phyloP scores from a whole-genome alignment of 2,113 vertebrate genomes.

The Ceratotherium simum region DNA sequence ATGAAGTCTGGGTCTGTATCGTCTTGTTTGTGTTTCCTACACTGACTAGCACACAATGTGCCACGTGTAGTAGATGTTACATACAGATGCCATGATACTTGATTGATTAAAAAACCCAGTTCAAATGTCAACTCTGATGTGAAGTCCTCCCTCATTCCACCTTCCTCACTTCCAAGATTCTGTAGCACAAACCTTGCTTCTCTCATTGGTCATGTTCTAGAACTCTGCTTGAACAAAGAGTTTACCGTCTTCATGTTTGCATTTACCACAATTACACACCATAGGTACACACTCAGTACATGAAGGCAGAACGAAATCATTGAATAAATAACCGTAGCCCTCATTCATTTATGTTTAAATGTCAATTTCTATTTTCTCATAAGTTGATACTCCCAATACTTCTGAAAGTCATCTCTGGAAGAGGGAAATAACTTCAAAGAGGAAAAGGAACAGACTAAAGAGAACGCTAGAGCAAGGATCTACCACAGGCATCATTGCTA shows the following conservation, averaged over 20 bases:
- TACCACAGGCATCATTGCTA: not conserved
- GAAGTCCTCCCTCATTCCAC: not conserved
- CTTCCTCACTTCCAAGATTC: not conserved
- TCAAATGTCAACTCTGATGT: not conserved
- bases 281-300: not conserved
- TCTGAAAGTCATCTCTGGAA: slow-evolving; percentile 11
- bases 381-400: not conserved
- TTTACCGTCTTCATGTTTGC: not conserved
- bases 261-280: not conserved
- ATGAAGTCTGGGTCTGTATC: not conserved
- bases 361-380: not conserved
- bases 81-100: not conserved
- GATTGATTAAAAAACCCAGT: not conserved
- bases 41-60: not conserved
- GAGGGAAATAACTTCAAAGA: not conserved
- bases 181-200: not conserved
- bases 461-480: not conserved
- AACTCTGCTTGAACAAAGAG: not conserved
- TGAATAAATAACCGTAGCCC: not conserved
- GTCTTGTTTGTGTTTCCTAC: not conserved
- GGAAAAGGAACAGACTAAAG: not conserved
- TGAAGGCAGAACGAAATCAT: not conserved
- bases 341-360: not conserved
- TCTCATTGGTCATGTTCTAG: not conserved
- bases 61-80: not conserved